These are phyloP conservation scores for Tiliacea citrago DNA, from an alignment of 2,888 invertebrate species.

Conservation along the genomic window DNA sequence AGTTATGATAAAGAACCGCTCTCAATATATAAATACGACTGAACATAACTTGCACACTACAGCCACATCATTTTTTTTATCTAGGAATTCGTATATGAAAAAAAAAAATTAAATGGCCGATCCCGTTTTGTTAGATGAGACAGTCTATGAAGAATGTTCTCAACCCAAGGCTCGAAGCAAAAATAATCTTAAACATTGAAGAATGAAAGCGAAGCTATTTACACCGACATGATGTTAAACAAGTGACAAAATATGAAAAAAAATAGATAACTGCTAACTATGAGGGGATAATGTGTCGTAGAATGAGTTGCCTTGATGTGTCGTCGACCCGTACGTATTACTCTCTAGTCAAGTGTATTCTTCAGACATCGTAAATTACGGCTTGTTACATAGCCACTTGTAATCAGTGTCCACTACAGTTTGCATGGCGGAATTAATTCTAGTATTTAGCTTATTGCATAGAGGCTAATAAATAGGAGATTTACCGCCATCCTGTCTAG, in stretches of 20 bases:
- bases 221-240: slow-evolving; percentile 25
- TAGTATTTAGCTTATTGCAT: slow-evolving; percentile 21
- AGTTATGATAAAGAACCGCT: slow-evolving; percentile 23
- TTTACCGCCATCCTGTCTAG: slow-evolving; percentile 2
- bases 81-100: neutral
- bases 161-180: neutral
- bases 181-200: slow-evolving; percentile 1
- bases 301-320: slow-evolving; percentile 19
- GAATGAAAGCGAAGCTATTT: neutral
- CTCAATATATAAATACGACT: neutral
- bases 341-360: slow-evolving; percentile 26
- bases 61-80: neutral
- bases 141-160: neutral
- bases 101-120: neutral
- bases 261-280: slow-evolving; percentile 31
- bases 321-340: slow-evolving; percentile 32
- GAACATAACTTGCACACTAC: slow-evolving; percentile 7
- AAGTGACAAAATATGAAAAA: slow-evolving; percentile 29
- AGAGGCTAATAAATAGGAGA: slow-evolving; percentile 17
- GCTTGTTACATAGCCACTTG: slow-evolving; percentile 17
- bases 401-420: slow-evolving; percentile 34
- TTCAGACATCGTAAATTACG: slow-evolving; percentile 43
- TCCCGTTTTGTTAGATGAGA: neutral
- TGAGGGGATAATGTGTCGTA: slow-evolving; percentile 38
- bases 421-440: slow-evolving; percentile 30